Evolutionary conservation across 1,140 invertebrate genomes (phyloP).

Genomic region (Lordiphosa stackelbergi): DNA sequence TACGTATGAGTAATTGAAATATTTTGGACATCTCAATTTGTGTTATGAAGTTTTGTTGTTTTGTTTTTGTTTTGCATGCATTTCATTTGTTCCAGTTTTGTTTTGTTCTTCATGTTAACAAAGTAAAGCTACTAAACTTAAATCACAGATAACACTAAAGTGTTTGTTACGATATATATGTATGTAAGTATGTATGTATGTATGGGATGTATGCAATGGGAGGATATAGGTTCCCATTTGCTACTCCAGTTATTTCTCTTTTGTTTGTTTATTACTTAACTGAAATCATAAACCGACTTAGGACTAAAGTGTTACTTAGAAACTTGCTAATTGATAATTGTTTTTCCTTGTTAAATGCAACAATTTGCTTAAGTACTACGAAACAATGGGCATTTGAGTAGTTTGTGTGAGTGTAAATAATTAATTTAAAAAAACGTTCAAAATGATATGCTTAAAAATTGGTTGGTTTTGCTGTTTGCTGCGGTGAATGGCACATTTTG

Average conservation of each 20-base stretch:
- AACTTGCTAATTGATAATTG: conserved; percentile 44
- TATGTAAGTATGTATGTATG: conserved; percentile 46
- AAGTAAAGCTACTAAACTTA: conserved; percentile 76
- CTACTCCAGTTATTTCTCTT: conserved; percentile 3
- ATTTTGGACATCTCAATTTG: conserved; percentile 38
- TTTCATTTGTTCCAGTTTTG: conserved; percentile 27
- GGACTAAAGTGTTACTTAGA: conserved; percentile 59
- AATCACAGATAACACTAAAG: conserved; percentile 76
- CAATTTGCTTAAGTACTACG: conserved; percentile 64
- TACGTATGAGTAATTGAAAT: conserved; percentile 19
- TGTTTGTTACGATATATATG: conserved; percentile 68
- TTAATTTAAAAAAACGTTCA: conserved; percentile 14
- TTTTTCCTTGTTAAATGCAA: conserved; percentile 58
- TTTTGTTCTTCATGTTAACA: conserved; percentile 42
- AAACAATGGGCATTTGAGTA: conserved; percentile 47
- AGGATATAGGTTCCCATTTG: conserved; percentile 27
- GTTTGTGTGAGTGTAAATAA: neutral
- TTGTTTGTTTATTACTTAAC: conserved; percentile 23
- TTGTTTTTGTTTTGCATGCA: conserved; percentile 18
- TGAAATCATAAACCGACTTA: conserved; percentile 49
- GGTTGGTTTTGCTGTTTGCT: conserved; percentile 12
- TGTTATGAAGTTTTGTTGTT: conserved; percentile 24
- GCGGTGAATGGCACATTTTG: conserved; percentile 63
- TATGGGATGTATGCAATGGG: conserved; percentile 31
- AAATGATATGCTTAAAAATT: conserved; percentile 31